Conservation (phyloP, 2,888 invertebrate species). For the Napeogenes sylphis region DNA sequence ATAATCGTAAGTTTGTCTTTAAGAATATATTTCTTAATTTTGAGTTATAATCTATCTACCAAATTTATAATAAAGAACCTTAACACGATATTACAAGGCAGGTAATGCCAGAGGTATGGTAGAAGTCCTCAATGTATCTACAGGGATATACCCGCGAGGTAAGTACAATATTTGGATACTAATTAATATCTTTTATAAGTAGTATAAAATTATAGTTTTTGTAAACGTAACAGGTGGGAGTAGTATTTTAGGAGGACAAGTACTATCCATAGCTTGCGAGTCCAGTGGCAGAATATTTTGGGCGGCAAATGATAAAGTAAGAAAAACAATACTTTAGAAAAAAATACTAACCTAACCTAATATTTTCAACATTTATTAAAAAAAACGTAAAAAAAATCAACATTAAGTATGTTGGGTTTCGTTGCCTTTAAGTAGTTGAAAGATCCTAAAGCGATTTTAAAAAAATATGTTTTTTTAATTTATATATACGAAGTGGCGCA, state of each 20-base stretch:
- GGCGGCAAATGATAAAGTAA: constrained; percentile 87
- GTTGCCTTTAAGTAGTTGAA: no score
- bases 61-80: not conserved
- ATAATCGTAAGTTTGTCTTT: no score
- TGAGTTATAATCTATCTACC: no score
- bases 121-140: constrained; percentile 89
- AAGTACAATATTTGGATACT: constrained; percentile 21
- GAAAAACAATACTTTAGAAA: not conserved
- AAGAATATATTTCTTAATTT: no score
- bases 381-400: no score
- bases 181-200: constrained; percentile 10
- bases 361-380: no score
- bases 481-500: no score
- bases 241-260: constrained; percentile 78
- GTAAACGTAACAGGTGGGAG: constrained; percentile 56
- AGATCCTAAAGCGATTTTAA: no score
- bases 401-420: no score
- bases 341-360: not conserved
- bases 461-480: no score
- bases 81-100: constrained; percentile 57
- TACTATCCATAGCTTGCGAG: constrained; percentile 86
- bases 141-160: constrained; percentile 86
- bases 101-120: constrained; percentile 86
- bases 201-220: no score
- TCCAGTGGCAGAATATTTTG: constrained; percentile 87